Percentiles rank a stretch among this genome's conserved stretches.
phyloP scores from a whole-genome alignment of 2,797 vertebrate species.

The Etheostoma perlongum region DNA sequence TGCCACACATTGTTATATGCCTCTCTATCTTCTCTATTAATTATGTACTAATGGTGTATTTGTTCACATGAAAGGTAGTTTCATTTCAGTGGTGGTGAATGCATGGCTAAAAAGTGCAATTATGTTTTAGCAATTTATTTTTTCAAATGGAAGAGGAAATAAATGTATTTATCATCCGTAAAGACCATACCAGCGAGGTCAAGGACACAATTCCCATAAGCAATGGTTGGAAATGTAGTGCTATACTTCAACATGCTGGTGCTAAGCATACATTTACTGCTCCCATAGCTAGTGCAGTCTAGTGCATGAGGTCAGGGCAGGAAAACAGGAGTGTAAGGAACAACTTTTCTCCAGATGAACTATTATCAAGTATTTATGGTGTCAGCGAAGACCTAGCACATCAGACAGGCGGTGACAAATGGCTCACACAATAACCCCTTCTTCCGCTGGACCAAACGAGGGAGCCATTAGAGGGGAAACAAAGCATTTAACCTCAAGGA shows the following conservation, averaged over 20 bases:
- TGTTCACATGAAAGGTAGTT: not conserved
- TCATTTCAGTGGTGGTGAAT: not conserved
- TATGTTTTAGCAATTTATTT: no score
- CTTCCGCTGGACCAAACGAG: constrained; percentile 48
- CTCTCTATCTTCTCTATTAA: not conserved
- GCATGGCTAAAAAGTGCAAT: no score
- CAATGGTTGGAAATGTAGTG: not conserved
- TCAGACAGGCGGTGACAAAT: constrained; percentile 73
- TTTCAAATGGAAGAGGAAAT: not conserved
- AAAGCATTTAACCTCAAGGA: constrained; percentile 64
- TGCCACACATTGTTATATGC: not conserved
- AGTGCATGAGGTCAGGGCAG: constrained; percentile 29
- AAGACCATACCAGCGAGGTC: not conserved
- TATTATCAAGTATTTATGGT: constrained; percentile 74
- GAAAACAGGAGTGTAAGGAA: constrained; percentile 32
- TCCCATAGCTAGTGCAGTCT: not conserved
- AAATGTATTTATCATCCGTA: not conserved
- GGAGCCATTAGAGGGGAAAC: constrained; percentile 67
- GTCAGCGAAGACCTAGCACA: constrained; percentile 58
- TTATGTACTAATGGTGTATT: not conserved
- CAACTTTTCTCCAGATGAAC: constrained; percentile 78
- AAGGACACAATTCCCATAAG: not conserved
- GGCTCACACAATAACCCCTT: constrained; percentile 51
- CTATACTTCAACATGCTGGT: constrained; percentile 5
- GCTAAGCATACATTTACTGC: constrained; percentile 11